phyloP scores from a whole-genome alignment of 2,797 vertebrate species.

The Lepus townsendii region DNA sequence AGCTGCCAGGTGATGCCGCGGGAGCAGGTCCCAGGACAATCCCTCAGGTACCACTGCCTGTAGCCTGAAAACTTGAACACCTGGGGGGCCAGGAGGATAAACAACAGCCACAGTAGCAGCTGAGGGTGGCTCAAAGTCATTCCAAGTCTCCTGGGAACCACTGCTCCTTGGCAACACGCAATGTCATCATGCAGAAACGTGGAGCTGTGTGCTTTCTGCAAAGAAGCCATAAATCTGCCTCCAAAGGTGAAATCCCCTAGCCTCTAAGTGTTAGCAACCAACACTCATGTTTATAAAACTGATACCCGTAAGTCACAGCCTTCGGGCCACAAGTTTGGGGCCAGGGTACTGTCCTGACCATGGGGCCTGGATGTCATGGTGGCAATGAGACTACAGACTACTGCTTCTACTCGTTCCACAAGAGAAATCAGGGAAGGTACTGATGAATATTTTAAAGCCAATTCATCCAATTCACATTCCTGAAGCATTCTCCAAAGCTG shows the following conservation, averaged over 20 bases:
- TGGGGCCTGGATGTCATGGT: not conserved
- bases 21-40: not conserved
- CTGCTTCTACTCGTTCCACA: not conserved
- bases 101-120: not conserved
- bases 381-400: not conserved
- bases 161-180: not conserved
- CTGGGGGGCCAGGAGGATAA: not conserved
- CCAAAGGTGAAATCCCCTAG: not conserved
- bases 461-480: slow-evolving; percentile 11
- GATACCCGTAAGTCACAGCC: not conserved
- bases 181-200: rapidly evolving
- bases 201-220: not conserved
- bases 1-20: not conserved
- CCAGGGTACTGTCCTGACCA: not conserved
- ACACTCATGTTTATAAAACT: not conserved
- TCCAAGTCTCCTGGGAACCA: not conserved
- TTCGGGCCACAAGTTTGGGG: not conserved
- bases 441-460: slow-evolving; percentile 47
- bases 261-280: not conserved
- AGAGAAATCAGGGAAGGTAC: slow-evolving; percentile 39
- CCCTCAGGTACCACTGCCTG: not conserved
- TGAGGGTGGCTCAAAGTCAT: not conserved
- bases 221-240: not conserved
- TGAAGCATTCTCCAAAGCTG: not conserved
- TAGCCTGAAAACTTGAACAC: too few relatives aligned